Base-by-base conservation (phyloP, 2,888 invertebrate genomes). In the Drosophila ezoana region DNA sequence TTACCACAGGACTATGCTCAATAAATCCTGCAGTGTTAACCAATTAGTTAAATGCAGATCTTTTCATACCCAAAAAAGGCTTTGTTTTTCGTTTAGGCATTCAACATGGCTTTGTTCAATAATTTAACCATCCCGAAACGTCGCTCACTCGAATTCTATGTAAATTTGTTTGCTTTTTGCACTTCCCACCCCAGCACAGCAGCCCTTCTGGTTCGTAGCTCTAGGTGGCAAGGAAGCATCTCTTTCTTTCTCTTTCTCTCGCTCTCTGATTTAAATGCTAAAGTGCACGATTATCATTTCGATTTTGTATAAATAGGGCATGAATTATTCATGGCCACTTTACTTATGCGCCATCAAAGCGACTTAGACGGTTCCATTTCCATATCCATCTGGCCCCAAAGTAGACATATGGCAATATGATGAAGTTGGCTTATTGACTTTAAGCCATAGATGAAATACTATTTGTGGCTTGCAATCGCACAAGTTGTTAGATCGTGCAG, bases 281-380 rank as follows among this genome's bases (percentile, higher is more conserved):
- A 84, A 89, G 83, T 87, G 81, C 84, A 74, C 78, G 84, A 84
- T 84, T 84, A 84, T 88, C 84, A 88, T 84, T 84, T 84, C 89
- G 84, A 84, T 89, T 84, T 89, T 79, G 84, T 84, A 79, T 84
- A 87, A 87, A 84, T 79, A 79, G 77, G 59, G 54, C 68, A 84
- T 84, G 83, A 84, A 84, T 84, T 61, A 84, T 84, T 84, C 83
- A 84, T 87, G 62, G 75, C 41, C 84, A 75, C 87, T 83, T 28
- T 83, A 87, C 79, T 83, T 83, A 83, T 84, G 87, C 87, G 77
- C 81, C 83, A 87, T 87, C 87, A 87, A 87, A 87, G 84, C 77
- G 84, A 79, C 77, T 87, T 79, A 66, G 63, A 76, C 32, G 65
- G 56, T 72, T 78, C 75, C 33, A 82, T 73, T 73, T 70, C 66